These are phyloP conservation scores for Cisticola juncidis DNA, from an alignment of 2,113 vertebrate genomes.

Conservation along the genomic window DNA sequence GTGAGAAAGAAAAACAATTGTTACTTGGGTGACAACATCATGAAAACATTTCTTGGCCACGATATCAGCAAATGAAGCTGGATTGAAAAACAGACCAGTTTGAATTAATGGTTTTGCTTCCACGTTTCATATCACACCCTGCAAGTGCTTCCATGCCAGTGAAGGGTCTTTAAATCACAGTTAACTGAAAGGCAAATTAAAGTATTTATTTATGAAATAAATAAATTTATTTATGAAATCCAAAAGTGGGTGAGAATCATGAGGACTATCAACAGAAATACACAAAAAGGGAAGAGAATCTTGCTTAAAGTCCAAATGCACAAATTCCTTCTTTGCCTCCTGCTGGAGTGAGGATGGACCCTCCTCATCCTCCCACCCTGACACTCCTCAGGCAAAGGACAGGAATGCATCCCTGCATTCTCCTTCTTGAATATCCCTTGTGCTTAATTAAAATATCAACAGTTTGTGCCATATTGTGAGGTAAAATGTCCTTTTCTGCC, in stretches of 20 bases:
- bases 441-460: slow-evolving; percentile 1
- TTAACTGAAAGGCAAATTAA: background rate
- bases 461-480: background rate
- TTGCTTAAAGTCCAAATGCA: background rate
- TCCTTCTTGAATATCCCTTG: background rate
- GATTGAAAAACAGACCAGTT: background rate
- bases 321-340: background rate
- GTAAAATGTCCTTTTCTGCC: background rate
- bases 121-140: background rate
- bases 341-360: background rate
- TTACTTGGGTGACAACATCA: background rate
- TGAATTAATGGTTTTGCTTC: background rate
- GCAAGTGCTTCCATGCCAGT: background rate
- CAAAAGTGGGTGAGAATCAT: background rate
- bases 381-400: background rate
- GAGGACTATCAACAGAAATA: background rate
- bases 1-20: background rate
- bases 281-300: background rate
- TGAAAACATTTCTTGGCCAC: background rate
- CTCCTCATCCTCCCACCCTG: background rate
- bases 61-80: background rate
- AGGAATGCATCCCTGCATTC: background rate
- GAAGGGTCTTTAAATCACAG: background rate
- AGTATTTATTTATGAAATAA: background rate
- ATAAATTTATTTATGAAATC: background rate